Base-by-base conservation (phyloP, 2,113 vertebrate species). In the Anolis sagrei region DNA sequence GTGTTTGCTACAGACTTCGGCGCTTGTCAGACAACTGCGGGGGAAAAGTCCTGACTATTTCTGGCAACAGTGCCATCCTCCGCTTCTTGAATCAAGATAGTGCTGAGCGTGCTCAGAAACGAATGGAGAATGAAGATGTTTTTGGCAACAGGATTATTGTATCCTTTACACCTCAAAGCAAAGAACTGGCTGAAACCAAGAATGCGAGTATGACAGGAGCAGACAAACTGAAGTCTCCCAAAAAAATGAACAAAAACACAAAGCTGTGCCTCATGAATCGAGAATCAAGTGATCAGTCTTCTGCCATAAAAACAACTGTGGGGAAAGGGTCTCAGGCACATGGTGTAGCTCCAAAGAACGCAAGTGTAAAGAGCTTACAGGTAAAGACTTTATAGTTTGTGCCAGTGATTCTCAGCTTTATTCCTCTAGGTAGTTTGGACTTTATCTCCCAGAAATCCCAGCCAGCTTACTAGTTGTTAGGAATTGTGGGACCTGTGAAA, bases 91-190 rank as follows among this genome's bases (percentile, higher is more conserved):
- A 96, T 93, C 96, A 96, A 1, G 98, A 98, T 1, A 98, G 97
- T 0, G 99, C 99, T 0, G 97, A 98, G 2, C 97, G 99, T 1
- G 99, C 98, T 73, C 96, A 97, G 89, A 99, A 99, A 93, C 96
- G 99, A 85, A 99, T 99, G 98, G 98, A 99, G 89, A 98, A 99
- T 6, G 98, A 99, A 92, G 98, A 99, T 27, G 99, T 99, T 54
- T 99, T 98, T 92, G 99, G 99, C 68, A 98, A 95, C 88, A 95
- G 97, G 92, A 99, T 99, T 94, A 91, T 96, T 62, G 96, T 99
- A 70, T 98, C 99, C 18, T 97, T 98, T 93, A 97, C 96, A 89
- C 98, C 98, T 7, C 95, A 96, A 93, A 95, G 93, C 92, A 95
- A 94, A 92, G 97, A 97, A 36, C 69, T 96, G 83, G 93, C 25